These are phyloP conservation scores for Maniola jurtina DNA, from an alignment of 1,140 invertebrate genomes.

Conservation along the genomic window DNA sequence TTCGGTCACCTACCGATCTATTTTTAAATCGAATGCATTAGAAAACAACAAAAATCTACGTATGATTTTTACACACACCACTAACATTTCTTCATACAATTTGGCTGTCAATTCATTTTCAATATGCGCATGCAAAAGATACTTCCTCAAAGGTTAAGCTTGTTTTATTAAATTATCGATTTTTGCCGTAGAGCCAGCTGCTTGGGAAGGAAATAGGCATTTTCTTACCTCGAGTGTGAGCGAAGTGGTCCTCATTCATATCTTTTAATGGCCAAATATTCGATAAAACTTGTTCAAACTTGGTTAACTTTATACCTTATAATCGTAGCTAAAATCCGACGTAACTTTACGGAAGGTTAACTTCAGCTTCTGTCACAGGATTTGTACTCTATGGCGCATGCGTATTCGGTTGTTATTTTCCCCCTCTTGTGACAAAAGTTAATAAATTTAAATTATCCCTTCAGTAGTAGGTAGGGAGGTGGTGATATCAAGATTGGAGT, in stretches of 20 bases:
- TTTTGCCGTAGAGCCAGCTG: constrained; percentile 38
- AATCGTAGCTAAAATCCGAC: constrained; percentile 33
- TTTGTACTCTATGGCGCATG: constrained; percentile 41
- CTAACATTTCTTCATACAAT: background rate
- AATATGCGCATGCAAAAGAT: background rate
- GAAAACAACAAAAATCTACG: background rate
- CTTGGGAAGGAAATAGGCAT: constrained; percentile 12
- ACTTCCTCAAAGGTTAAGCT: constrained; percentile 53
- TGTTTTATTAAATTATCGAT: constrained; percentile 71
- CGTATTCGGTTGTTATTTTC: constrained; percentile 30
- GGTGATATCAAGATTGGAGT: constrained; percentile 2
- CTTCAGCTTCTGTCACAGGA: constrained; percentile 37
- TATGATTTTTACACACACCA: background rate
- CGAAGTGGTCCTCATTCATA: constrained; percentile 87
- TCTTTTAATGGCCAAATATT: constrained; percentile 68
- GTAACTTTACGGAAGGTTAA: constrained; percentile 45
- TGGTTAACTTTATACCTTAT: constrained; percentile 39
- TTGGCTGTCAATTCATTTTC: background rate
- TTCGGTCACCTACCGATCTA: no score
- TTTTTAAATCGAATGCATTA: no score
- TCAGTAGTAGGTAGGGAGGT: background rate
- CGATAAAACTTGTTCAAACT: constrained; percentile 55
- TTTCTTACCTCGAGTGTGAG: constrained; percentile 85
- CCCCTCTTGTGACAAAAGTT: constrained; percentile 34
- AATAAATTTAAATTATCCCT: constrained; percentile 41